Evolutionary conservation across 2,113 vertebrate species (phyloP).

Genomic region (Bubalus kerabau): DNA sequence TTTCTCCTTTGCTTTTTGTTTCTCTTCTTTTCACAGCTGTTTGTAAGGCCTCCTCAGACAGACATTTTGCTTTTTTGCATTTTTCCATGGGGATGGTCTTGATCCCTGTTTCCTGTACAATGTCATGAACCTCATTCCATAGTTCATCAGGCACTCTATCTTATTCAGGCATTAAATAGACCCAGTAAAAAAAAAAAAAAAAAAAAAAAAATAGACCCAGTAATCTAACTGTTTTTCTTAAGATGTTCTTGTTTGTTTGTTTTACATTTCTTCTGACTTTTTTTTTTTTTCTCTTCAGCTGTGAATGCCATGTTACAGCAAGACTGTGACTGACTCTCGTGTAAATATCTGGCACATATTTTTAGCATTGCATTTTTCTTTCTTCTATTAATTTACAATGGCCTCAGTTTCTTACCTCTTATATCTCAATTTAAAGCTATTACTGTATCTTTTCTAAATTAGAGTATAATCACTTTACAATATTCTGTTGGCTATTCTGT

Average conservation of each 20-base stretch:
- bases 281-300: neutral
- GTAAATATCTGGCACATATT: neutral
- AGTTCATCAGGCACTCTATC: neutral
- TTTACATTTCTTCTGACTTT: neutral
- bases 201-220: neutral
- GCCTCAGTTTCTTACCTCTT: neutral
- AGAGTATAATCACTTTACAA: neutral
- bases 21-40: no score
- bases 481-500: neutral
- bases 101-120: no score
- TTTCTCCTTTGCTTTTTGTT: no score
- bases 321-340: neutral
- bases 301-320: neutral
- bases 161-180: neutral
- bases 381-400: neutral
- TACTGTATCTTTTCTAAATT: neutral
- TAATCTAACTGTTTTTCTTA: neutral
- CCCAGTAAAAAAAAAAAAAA: no score
- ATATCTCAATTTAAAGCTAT: neutral
- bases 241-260: neutral
- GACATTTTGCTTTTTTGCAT: no score
- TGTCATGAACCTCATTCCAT: no score
- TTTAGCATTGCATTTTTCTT: neutral
- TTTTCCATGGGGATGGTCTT: no score
- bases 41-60: no score